A percentile compares a stretch with the other conserved stretches of the same genome.
These are phyloP conservation scores for Balaeniceps rex DNA, from an alignment of 2,113 vertebrate species.

Conservation along the genomic window DNA sequence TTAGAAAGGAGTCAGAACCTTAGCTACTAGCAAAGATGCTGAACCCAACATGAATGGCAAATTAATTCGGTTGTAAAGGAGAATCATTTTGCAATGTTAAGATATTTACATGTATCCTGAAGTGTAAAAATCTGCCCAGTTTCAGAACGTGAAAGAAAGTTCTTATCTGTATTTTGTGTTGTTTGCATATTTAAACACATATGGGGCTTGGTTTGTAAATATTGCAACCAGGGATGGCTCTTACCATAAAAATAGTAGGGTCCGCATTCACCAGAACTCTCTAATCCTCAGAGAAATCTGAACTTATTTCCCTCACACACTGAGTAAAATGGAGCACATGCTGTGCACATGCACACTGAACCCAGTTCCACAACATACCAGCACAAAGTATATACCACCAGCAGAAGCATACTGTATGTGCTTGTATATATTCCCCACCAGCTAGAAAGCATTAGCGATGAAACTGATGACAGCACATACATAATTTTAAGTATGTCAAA, in stretches of 20 bases:
- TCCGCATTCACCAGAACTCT: not conserved
- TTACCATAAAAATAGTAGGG: not conserved
- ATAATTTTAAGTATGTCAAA: not conserved
- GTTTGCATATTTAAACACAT: not conserved
- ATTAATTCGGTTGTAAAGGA: not conserved
- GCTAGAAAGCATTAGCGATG: not conserved
- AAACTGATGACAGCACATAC: not conserved
- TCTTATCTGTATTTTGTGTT: not conserved
- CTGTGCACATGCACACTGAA: not conserved
- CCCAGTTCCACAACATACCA: not conserved
- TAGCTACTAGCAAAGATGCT: not conserved
- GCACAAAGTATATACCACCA: not conserved
- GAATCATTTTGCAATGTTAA: not conserved
- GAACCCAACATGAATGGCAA: not conserved
- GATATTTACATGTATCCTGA: not conserved
- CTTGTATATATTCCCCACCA: not conserved
- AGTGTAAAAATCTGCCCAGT: not conserved
- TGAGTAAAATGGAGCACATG: not conserved
- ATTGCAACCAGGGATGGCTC: not conserved
- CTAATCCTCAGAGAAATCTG: not conserved
- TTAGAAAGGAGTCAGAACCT: not conserved
- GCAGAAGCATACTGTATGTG: fast-evolving
- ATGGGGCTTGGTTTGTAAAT: not conserved
- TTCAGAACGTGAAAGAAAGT: not conserved
- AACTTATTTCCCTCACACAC: not conserved